Conservation (phyloP, 2,113 vertebrate species). For the Clupea harengus region DNA sequence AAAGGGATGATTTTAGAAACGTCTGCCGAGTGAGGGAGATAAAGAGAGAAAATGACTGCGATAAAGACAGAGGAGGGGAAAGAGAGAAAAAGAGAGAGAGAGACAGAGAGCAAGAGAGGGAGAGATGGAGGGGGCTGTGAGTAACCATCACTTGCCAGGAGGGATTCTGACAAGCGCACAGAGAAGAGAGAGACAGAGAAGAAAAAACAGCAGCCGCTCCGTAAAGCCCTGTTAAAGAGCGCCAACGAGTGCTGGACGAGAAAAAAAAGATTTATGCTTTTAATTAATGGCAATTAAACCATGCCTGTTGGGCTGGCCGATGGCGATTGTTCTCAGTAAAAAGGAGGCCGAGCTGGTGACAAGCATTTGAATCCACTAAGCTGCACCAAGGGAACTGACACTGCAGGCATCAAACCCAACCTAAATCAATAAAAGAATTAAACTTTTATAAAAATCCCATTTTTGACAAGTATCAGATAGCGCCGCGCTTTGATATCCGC, state of each 20-base stretch:
- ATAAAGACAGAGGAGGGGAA: not conserved
- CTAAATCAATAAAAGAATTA: slow-evolving; percentile 99
- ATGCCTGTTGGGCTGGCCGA: slow-evolving; percentile 99
- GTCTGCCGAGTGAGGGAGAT: slow-evolving; percentile 69
- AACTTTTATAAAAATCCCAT: slow-evolving; percentile 99
- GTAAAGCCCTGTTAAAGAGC: slow-evolving; percentile 97
- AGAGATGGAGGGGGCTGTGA: slow-evolving; percentile 61
- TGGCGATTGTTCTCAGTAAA: slow-evolving; percentile 99
- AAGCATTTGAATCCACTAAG: slow-evolving; percentile 99
- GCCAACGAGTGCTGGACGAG: slow-evolving; percentile 44
- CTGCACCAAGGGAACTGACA: slow-evolving; percentile 99
- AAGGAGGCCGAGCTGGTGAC: slow-evolving; percentile 98
- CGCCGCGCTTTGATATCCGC: slow-evolving; percentile 97
- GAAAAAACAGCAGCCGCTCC: slow-evolving; percentile 75
- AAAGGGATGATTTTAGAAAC: slow-evolving; percentile 91
- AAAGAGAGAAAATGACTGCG: not conserved
- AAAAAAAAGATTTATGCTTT: slow-evolving; percentile 99
- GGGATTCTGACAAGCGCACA: slow-evolving; percentile 94
- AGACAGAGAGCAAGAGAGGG: slow-evolving; percentile 55
- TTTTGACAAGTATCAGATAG: slow-evolving; percentile 99
- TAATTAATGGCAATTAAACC: slow-evolving; percentile 99
- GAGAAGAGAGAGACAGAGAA: slow-evolving; percentile 31
- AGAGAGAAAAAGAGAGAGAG: not conserved
- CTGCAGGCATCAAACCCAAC: slow-evolving; percentile 99
- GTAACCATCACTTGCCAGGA: slow-evolving; percentile 93